phyloP scores from a whole-genome alignment of 2,113 vertebrate species.

The Malurus elegans region DNA sequence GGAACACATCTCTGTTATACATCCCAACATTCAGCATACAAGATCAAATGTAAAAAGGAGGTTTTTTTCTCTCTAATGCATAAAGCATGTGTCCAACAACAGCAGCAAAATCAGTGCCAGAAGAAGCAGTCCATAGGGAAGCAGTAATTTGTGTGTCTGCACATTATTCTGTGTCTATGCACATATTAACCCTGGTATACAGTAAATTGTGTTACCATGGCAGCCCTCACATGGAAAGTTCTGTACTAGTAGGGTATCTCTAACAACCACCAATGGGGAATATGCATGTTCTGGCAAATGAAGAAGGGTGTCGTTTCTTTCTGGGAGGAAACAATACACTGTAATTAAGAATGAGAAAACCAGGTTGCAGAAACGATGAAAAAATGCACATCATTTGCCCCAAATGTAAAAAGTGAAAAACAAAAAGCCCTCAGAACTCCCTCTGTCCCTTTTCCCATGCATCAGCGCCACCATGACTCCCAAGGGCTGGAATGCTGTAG shows the following conservation, averaged over 20 bases:
- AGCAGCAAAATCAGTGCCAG: slow-evolving; percentile 50
- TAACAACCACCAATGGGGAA: slow-evolving; percentile 44
- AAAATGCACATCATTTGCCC: not conserved
- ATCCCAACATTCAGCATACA: not conserved
- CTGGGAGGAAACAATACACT: not conserved
- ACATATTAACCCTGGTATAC: slow-evolving; percentile 67
- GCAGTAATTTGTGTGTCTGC: slow-evolving; percentile 60
- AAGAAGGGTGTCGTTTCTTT: not conserved
- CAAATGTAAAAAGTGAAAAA: not conserved
- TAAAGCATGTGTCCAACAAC: slow-evolving; percentile 59
- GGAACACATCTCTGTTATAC: not conserved
- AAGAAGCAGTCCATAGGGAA: slow-evolving; percentile 43
- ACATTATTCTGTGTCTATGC: slow-evolving; percentile 64
- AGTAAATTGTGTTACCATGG: slow-evolving; percentile 65
- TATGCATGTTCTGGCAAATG: not conserved
- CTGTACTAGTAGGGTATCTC: slow-evolving; percentile 27
- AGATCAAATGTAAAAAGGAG: not conserved
- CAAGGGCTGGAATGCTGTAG: not conserved
- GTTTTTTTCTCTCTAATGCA: slow-evolving; percentile 22
- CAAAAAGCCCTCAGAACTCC: not conserved
- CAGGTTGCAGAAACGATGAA: not conserved
- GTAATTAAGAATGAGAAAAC: not conserved
- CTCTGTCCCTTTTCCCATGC: not conserved
- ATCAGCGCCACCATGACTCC: not conserved
- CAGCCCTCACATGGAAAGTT: slow-evolving; percentile 49